Percentiles rank a stretch among this genome's conserved stretches.
Conservation (phyloP, 2,113 vertebrate species). For the Calidris pygmaea region DNA sequence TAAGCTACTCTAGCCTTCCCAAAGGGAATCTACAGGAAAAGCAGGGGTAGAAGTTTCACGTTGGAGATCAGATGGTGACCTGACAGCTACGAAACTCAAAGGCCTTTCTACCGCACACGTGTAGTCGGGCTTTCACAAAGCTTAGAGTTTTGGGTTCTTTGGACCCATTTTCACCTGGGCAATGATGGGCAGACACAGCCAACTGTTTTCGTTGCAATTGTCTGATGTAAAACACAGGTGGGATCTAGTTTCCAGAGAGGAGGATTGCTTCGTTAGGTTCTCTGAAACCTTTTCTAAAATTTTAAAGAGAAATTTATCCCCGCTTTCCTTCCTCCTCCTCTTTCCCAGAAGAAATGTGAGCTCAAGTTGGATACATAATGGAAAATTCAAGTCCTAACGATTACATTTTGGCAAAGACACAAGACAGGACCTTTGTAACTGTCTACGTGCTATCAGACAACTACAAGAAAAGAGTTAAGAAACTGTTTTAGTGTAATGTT, state of each 20-base stretch:
- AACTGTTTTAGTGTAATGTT: neutral
- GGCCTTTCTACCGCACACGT: no score
- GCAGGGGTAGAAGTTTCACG: neutral
- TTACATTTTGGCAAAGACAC: neutral
- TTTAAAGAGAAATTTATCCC: neutral
- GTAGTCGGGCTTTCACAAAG: no score
- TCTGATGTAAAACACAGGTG: neutral
- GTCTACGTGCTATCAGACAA: neutral
- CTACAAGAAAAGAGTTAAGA: neutral
- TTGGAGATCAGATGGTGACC: neutral
- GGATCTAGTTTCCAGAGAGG: neutral
- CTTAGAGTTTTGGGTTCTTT: no score
- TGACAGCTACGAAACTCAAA: no score
- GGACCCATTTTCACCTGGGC: no score
- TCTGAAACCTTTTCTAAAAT: neutral
- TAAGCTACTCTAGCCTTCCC: neutral
- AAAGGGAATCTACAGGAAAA: neutral
- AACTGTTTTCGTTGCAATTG: neutral
- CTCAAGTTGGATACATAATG: neutral
- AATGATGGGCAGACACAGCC: no score
- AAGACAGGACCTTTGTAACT: neutral
- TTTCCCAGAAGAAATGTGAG: neutral
- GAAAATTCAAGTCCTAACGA: neutral
- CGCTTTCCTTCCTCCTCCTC: neutral
- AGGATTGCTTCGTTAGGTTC: neutral